phyloP scores from a whole-genome alignment of 2,113 vertebrate species.

The Heterotis niloticus region DNA sequence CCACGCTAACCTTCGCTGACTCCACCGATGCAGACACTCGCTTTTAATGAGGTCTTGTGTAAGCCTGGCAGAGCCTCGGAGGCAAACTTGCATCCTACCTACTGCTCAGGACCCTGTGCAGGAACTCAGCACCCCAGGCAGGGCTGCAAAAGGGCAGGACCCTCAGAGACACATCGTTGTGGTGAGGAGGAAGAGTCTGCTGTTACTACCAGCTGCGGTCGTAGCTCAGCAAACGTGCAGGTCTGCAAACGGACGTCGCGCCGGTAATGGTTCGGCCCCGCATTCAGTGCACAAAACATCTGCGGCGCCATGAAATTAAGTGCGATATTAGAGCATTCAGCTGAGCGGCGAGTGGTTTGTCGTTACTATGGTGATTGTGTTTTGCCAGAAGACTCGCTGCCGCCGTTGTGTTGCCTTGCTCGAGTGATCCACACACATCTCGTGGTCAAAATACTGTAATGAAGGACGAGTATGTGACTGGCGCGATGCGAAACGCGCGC shows the following conservation, averaged over 20 bases:
- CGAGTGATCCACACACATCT: not conserved
- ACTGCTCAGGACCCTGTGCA: not conserved
- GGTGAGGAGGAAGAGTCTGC: not conserved
- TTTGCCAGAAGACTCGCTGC: not conserved
- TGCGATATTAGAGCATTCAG: constrained; percentile 11
- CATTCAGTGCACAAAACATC: not conserved
- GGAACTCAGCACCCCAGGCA: not conserved
- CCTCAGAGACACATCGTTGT: not conserved
- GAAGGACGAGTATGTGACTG: not conserved
- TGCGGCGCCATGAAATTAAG: constrained; percentile 2
- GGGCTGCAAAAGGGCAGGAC: constrained; percentile 13
- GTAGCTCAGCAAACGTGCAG: not conserved
- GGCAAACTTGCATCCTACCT: not conserved
- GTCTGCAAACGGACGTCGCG: not conserved
- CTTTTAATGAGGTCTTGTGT: constrained; percentile 17
- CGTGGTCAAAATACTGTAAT: constrained; percentile 1
- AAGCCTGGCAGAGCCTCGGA: not conserved
- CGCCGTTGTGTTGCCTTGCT: not conserved
- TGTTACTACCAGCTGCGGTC: not conserved
- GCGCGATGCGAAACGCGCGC: no score
- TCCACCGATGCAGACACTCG: not conserved
- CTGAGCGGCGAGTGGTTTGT: constrained; percentile 6
- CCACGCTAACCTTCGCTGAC: constrained; percentile 6
- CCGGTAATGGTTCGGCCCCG: not conserved
- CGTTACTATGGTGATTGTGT: constrained; percentile 22